Percentiles rank a stretch among this genome's conserved stretches.
Evolutionary conservation across 1,140 invertebrate genomes (phyloP).

Genomic region (Patella vulgata): DNA sequence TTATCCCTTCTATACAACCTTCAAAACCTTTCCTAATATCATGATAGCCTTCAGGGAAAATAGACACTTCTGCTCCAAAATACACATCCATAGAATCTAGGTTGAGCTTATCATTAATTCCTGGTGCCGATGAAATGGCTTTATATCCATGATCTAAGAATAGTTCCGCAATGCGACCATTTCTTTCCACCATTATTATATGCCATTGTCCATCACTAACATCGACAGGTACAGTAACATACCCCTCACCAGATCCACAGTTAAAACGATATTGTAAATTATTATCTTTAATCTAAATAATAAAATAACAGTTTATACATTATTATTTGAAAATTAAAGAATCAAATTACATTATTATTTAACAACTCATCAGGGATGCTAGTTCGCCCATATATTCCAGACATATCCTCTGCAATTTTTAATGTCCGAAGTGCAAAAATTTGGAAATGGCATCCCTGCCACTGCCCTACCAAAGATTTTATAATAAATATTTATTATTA

Average conservation of each 20-base stretch:
- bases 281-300: constrained; percentile 77
- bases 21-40: constrained; percentile 83
- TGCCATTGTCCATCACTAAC: constrained; percentile 93
- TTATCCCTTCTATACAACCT: constrained; percentile 91
- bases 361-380: not conserved
- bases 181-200: constrained; percentile 82
- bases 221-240: constrained; percentile 79
- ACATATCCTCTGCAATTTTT: no score
- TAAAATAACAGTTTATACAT: constrained; percentile 29
- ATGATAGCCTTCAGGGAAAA: constrained; percentile 75
- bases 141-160: constrained; percentile 82
- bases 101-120: constrained; percentile 85
- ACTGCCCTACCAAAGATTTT: no score
- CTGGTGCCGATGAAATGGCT: constrained; percentile 82
- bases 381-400: not conserved
- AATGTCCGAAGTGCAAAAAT: no score
- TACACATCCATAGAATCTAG: constrained; percentile 86
- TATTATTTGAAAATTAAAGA: not conserved
- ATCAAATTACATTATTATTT: not conserved
- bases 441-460: no score
- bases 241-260: constrained; percentile 89
- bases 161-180: constrained; percentile 76
- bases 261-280: constrained; percentile 89
- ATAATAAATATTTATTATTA: no score
- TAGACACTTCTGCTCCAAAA: constrained; percentile 82